Evolutionary conservation across 2,113 vertebrate species (phyloP), one percentile per base, ranked within the genome.

Genomic region (Labrus mixtus): DNA sequence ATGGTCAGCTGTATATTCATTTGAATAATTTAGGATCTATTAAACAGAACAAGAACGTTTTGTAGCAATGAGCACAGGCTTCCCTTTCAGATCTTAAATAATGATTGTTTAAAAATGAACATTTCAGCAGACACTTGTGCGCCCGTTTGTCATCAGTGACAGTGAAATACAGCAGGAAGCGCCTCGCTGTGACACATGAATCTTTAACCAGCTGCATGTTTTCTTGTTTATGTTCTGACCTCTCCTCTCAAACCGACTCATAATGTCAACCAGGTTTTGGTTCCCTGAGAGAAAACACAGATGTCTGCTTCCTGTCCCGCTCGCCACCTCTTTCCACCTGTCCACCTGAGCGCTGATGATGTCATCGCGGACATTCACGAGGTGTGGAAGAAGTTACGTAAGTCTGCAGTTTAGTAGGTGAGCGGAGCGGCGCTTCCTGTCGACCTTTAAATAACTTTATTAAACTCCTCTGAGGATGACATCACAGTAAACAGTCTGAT

Each of bases 391-490:
- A 46, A 62, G 33, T 83, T 78, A 66, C 41, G 65, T 76, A 73
- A 82, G 61, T 12, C 48, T 50, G 73, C 37, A 10, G 3, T 56
- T 65, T 2, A 59, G 48, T 13, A 61, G 61, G 39, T 46, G 8
- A 58, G 67, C 53, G 61, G 60, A 54, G 63, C 48, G 16, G 10
- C 6, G 19, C 51, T 7, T 54, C 65, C 10, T 41, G 39, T 41
- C 39, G 10, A 41, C 43, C 57, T 65, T 69, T 69, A 20, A 73
- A 62, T 57, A 69, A 48, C 55, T 79, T 66, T 62, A 65, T 72
- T 69, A 82, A 71, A 68, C 62, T 43, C 63, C 6, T 73, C 2
- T 19, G 17, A 57, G 29, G 1, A 37, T 74, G 78, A 79, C 80
- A 70, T 80, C 66, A 69, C 12, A 2, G 22, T 55, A 51, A 77